Conservation (phyloP, 2,888 invertebrate genomes). For the Chrysopilus asiliformis region DNA sequence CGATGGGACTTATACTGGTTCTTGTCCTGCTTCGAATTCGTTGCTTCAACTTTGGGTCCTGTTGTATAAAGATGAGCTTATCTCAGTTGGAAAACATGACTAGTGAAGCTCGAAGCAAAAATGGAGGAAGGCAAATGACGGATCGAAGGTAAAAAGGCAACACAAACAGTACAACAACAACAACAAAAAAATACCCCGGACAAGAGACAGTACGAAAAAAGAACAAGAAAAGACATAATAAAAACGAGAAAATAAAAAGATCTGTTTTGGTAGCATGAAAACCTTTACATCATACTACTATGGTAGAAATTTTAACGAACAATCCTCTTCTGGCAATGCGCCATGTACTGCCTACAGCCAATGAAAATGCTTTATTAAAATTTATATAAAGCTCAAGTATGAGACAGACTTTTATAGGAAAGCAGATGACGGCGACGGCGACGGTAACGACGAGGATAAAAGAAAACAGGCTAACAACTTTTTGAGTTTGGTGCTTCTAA, state of each 20-base stretch:
- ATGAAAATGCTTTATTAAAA: conserved; percentile 21
- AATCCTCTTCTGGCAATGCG: conserved; percentile 20
- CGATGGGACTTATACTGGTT: no score
- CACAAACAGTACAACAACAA: conserved; percentile 1
- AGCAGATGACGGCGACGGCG: no score
- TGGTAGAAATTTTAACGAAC: conserved; percentile 8
- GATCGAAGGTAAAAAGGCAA: background rate
- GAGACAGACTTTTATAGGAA: no score
- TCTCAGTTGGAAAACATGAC: no score
- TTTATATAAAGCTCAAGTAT: no score
- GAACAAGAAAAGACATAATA: background rate
- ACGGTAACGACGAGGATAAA: no score
- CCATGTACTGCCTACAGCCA: conserved; percentile 23
- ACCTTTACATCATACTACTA: background rate
- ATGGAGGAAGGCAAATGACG: background rate
- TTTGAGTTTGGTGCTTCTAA: no score
- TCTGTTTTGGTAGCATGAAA: conserved; percentile 4
- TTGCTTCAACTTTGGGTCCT: no score
- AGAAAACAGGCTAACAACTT: no score
- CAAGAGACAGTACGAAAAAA: background rate
- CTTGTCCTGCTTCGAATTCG: no score
- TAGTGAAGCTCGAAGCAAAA: background rate
- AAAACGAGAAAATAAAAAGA: conserved; percentile 4
- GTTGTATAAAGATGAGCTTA: no score
- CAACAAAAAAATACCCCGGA: background rate